Evolutionary conservation across 2,113 vertebrate species (phyloP).

Genomic region (Peromyscus maniculatus): DNA sequence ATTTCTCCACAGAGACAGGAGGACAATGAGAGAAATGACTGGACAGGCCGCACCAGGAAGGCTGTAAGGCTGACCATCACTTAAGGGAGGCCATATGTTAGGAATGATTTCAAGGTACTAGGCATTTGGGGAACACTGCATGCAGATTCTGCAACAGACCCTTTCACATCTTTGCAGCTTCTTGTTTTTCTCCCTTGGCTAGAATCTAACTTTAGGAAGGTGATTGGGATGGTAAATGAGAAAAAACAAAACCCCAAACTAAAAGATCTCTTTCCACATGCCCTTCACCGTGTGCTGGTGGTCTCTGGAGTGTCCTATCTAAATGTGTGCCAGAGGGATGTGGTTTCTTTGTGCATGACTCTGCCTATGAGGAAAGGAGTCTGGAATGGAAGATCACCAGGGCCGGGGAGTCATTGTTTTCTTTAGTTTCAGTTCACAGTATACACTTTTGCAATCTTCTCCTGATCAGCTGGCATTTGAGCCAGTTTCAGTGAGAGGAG

Average conservation of each 20-base stretch:
- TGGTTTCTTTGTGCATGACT: rapidly evolving
- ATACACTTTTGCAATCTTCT: not conserved
- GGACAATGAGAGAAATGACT: not conserved
- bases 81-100: not conserved
- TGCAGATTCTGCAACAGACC: not conserved
- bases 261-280: not conserved
- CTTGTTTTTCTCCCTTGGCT: not conserved
- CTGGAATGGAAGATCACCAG: not conserved
- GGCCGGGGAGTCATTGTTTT: not conserved
- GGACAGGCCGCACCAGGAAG: not conserved
- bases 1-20: constrained; percentile 15
- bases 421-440: constrained; percentile 30
- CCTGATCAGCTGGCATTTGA: not conserved
- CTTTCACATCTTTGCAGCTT: not conserved
- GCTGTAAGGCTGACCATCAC: not conserved
- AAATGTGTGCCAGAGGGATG: not conserved
- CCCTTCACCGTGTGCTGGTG: not conserved
- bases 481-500: constrained; percentile 9
- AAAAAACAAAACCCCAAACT: not conserved
- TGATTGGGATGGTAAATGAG: not conserved
- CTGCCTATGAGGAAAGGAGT: not conserved
- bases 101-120: not conserved
- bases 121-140: not conserved
- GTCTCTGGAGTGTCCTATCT: not conserved
- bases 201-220: not conserved